Evolutionary conservation across 2,888 invertebrate genomes (phyloP), one percentile per base, ranked within the genome.

Genomic region (Sarcophaga rosellei): DNA sequence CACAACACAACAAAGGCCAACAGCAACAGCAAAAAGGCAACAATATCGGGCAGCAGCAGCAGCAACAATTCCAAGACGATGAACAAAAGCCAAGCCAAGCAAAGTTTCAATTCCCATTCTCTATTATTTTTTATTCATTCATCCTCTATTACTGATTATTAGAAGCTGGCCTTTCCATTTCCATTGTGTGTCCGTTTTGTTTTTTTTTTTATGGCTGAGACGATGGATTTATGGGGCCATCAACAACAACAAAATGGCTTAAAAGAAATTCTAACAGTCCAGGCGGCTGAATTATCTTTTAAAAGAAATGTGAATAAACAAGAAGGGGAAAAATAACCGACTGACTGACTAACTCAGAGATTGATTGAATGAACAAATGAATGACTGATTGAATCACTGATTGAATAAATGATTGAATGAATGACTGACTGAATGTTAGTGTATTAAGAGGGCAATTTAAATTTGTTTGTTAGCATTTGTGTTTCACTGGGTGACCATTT

Each of bases 1-100:
- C 53, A 73, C 35, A 77, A 70, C 59, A 75, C 79, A 84, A 87
- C 65, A 87, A 68, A 17, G 47, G 35, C 73, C 76, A 57, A 23
- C 35, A 59, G 17, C 62, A 79, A 70, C 25, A 47, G 21, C 25
- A 45, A 57, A 21, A 62, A 57, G 12, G 25, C 59, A 78, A 21
- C 53, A 73, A 63, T 35, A 69, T 21, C 53, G 20, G 25, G 66
- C 57, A 45, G 12, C 44, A 20, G 10, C 12, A 65, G 15, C n/a
- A 44, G 6, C 53, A 53, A 53, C 47, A 53, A 53, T 53, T 53
- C 0, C 15, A 53, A 10, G 53, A 53, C 17, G 53, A 53, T 12
- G 17, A 4, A 53, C 15, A 53, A 47, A 17, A 53, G 1, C 11
- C 11, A 53, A 53, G 5, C 15, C 0, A 53, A 53, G 17, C 47